Percentiles rank a stretch among this genome's conserved stretches.
Conservation (phyloP, 1,140 invertebrate species). For the Parasteatoda tepidariorum region DNA sequence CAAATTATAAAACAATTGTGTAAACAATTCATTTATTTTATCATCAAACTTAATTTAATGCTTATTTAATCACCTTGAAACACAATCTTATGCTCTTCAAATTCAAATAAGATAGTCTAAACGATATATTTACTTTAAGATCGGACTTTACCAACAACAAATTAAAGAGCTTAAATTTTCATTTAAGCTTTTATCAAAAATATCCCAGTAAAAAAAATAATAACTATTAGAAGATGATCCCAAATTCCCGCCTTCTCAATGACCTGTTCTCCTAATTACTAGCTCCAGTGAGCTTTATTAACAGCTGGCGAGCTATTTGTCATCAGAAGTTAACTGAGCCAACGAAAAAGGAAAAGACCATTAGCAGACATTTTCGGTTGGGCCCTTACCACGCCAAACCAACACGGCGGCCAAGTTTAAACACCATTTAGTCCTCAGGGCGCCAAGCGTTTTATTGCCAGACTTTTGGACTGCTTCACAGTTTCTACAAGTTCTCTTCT, state of each 20-base stretch:
- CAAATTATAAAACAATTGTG: too few relatives aligned
- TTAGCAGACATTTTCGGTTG: conserved; percentile 30
- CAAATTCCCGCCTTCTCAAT: neutral
- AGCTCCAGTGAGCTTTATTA: conserved; percentile 43
- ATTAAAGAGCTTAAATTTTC: too few relatives aligned
- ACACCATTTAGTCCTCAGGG: conserved; percentile 42
- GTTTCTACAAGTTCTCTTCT: neutral
- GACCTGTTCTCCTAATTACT: conserved; percentile 27
- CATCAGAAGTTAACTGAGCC: conserved; percentile 10
- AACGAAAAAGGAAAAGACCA: conserved; percentile 32
- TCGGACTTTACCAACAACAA: too few relatives aligned
- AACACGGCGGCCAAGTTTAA: conserved; percentile 43
- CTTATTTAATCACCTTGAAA: too few relatives aligned
- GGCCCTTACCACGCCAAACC: conserved; percentile 37
- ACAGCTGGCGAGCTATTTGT: conserved; percentile 36
- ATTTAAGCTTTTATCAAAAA: too few relatives aligned
- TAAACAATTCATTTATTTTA: too few relatives aligned
- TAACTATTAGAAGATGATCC: neutral
- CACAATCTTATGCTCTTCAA: too few relatives aligned
- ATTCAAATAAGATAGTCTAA: too few relatives aligned
- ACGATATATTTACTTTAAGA: too few relatives aligned
- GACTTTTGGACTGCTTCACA: conserved; percentile 39
- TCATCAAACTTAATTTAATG: too few relatives aligned
- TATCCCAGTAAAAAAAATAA: too few relatives aligned
- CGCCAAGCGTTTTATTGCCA: conserved; percentile 36